Evolutionary conservation across 1,140 invertebrate species (phyloP).

Genomic region (Bactericera cockerelli): DNA sequence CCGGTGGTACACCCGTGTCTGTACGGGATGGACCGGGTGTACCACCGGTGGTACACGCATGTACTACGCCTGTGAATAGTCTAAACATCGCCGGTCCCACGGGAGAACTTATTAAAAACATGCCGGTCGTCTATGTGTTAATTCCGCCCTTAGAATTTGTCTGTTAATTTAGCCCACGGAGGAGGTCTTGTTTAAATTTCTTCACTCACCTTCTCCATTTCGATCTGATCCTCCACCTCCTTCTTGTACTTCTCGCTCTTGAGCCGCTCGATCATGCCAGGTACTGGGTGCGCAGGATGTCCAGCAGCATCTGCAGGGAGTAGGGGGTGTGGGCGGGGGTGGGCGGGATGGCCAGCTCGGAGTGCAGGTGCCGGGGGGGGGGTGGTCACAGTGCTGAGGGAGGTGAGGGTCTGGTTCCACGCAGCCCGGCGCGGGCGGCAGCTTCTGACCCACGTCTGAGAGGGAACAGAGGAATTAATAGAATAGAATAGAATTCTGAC

Average conservation of each 20-base stretch:
- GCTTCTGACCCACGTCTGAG: slow-evolving; percentile 42
- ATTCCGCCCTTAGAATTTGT: no score
- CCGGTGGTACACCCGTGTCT: no score
- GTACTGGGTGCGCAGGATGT: slow-evolving; percentile 64
- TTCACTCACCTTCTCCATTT: slow-evolving; percentile 48
- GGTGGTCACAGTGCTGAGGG: slow-evolving; percentile 38
- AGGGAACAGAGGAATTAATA: slow-evolving; percentile 16
- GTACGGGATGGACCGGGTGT: no score
- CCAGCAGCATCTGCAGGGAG: slow-evolving; percentile 66
- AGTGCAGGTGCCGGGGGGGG: slow-evolving; percentile 46
- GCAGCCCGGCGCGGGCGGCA: slow-evolving; percentile 69
- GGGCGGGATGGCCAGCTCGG: slow-evolving; percentile 61
- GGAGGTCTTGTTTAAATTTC: no score
- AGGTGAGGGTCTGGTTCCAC: slow-evolving; percentile 76
- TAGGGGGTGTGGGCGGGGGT: slow-evolving; percentile 65
- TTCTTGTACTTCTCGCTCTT: slow-evolving; percentile 54
- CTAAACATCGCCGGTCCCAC: no score
- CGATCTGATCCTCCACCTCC: slow-evolving; percentile 59
- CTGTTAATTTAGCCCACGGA: no score
- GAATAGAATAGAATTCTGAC: no score
- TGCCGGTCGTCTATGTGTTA: no score
- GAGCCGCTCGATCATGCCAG: slow-evolving; percentile 65
- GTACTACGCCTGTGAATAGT: no score
- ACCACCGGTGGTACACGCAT: no score
- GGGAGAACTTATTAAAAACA: no score